A percentile compares a stretch with the other conserved stretches of the same genome.
Evolutionary conservation across 1,140 invertebrate species (phyloP).

Genomic region (Onthophagus taurus): DNA sequence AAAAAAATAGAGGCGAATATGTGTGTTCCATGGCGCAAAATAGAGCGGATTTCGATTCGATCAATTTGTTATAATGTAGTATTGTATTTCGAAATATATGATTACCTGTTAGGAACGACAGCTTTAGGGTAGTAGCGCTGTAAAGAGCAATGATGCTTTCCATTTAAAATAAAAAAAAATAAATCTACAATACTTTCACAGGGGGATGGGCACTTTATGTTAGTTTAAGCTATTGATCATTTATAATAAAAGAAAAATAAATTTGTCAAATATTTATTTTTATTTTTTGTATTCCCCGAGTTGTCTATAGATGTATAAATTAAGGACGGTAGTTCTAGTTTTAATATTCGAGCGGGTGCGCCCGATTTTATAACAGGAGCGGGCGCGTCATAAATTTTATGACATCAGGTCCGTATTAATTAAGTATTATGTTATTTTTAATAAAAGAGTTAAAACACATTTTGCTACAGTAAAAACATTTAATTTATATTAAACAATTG

Average conservation of each 20-base stretch:
- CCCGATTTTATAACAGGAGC: too few species aligned
- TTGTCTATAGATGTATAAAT: not conserved
- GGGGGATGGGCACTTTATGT: conserved; percentile 39
- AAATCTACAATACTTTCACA: conserved; percentile 35
- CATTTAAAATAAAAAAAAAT: too few species aligned
- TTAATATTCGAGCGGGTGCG: too few species aligned
- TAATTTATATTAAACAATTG: too few species aligned
- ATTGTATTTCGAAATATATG: conserved; percentile 29
- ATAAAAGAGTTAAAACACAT: too few species aligned
- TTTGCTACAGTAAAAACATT: too few species aligned
- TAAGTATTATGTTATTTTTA: too few species aligned
- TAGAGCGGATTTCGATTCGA: not conserved
- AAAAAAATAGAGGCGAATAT: too few species aligned
- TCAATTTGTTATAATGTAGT: conserved; percentile 31
- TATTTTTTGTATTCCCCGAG: not conserved
- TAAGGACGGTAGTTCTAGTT: too few species aligned
- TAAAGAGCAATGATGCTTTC: conserved; percentile 38
- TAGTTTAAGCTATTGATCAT: conserved; percentile 38
- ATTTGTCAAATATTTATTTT: conserved; percentile 13
- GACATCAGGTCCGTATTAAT: too few species aligned
- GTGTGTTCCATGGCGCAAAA: not conserved
- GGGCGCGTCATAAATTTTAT: too few species aligned
- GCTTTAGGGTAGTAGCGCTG: conserved; percentile 35
- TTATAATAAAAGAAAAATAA: conserved; percentile 36
- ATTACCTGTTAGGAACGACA: conserved; percentile 38